Evolutionary conservation across 2,113 vertebrate genomes (phyloP), one percentile per base, ranked within the genome.

Genomic region (Laticauda laticaudata): DNA sequence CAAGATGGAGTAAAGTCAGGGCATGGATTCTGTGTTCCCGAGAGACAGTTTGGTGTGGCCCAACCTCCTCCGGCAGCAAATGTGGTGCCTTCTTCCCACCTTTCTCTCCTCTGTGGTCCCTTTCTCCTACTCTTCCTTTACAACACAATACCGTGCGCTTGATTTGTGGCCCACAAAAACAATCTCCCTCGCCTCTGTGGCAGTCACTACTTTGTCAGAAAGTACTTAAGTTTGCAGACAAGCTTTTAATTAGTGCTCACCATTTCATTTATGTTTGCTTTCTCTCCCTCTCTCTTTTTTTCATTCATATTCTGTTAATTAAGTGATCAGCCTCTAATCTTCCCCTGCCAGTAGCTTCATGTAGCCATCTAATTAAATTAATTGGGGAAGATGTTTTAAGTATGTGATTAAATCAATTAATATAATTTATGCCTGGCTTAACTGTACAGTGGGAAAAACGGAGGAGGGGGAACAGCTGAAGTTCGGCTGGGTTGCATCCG

Each of bases 341-440:
- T 98, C 98, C 98, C 98, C 98, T 99, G 98, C 99, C 99, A 99
- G 98, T 98, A 98, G 98, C 98, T 98, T 99, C 98, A 98, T 99
- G 99, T 99, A 99, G 98, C 98, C 98, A 98, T 97, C 98, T 99
- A 99, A 99, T 99, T 99, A 99, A 99, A 99, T 99, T 99, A 99
- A 99, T 99, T 99, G 99, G 98, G 98, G 98, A 98, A 99, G 98
- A 99, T 99, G 98, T 99, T 99, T 98, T 98, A 98, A 99, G 98
- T 99, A 99, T 99, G 99, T 98, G 98, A 98, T 99, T 99, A 98
- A 99, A 99, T 99, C 99, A 99, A 99, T 99, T 99, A 99, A 98
- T 99, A 98, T 99, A 98, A 98, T 99, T 99, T 99, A 99, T 99
- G 99, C 99, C 98, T 99, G 98, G 98, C 98, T 99, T 98, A 98